Base-by-base conservation (phyloP, 2,113 vertebrate genomes). In the Arothron firmamentum region DNA sequence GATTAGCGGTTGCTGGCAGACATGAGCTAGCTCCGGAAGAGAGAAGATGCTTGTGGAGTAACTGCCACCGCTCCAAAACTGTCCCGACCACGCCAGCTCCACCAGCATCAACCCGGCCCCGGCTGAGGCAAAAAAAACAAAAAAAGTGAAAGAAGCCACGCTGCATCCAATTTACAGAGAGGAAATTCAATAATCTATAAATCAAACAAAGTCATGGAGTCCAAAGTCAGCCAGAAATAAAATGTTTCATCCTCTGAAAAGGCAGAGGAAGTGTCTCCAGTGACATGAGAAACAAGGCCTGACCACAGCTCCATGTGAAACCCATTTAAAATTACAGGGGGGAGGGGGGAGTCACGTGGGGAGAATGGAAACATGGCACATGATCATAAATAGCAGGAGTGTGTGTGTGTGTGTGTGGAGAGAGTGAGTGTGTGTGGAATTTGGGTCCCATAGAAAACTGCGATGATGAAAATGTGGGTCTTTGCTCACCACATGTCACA, bases 171-270 rank as follows among this genome's bases (percentile, higher is more conserved):
- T 93, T 93, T 91, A 91, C 84, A 83, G 88, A 73, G 84, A 93
- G 93, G 92, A 95, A 95, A 94, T 95, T 83, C 93, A 94, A 94
- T 94, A 94, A 93, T 91, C 87, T 91, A 90, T 92, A 92, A 94
- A 94, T 93, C 91, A 93, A 93, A 92, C 72, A 73, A 60, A 65
- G 83, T 56, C 41, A 88, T 90, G 91, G 67, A 72, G 72, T 61
- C 87, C 18, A 65, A 72, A 82, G 75, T 84, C 89, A 77, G 88
- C 87, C 92, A 93, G 89, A 91, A 91, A 92, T 92, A 86, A 92
- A 94, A 92, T 67, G 76, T 91, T 92, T 92, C 90, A 92, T 93
- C 92, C 91, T 93, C 91, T 89, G 88, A 91, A 90, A 91, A 92
- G 88, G 89, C 86, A 91, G 90, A 92, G 91, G 83, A 95, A 93